Evolutionary conservation across 2,113 vertebrate genomes (phyloP).

Genomic region (Callocephalon fimbriatum): DNA sequence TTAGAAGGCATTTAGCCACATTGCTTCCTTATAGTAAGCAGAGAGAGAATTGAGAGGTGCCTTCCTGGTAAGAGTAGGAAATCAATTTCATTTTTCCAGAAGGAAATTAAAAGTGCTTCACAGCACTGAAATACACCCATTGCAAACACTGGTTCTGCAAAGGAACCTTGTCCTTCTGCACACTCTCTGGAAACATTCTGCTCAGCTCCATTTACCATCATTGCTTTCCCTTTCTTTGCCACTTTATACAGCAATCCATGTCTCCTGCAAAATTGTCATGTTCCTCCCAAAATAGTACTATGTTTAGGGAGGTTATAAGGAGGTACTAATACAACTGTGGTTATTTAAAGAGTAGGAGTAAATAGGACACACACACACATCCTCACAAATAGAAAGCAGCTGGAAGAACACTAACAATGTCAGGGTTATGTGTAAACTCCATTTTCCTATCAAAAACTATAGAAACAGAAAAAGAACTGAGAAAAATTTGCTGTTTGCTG

Average conservation of each 20-base stretch:
- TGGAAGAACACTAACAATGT: slow-evolving; percentile 22
- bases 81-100: slow-evolving; percentile 11
- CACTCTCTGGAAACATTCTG: neutral
- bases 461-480: neutral
- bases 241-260: neutral
- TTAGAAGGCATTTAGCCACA: neutral
- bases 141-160: slow-evolving; percentile 16
- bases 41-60: neutral
- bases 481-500: neutral
- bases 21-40: neutral
- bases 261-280: neutral
- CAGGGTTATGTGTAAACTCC: slow-evolving; percentile 14
- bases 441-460: slow-evolving; percentile 16
- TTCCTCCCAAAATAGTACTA: slow-evolving; percentile 12
- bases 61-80: neutral
- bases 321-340: slow-evolving; percentile 20
- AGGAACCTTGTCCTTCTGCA: neutral
- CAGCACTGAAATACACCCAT: neutral
- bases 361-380: neutral
- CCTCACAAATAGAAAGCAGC: slow-evolving; percentile 40
- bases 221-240: neutral
- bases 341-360: slow-evolving; percentile 49
- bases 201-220: neutral
- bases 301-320: slow-evolving; percentile 15
- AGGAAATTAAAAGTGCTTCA: slow-evolving; percentile 22